Conservation (phyloP, 2,797 vertebrate species). For the Eurystomus glaucurus region DNA sequence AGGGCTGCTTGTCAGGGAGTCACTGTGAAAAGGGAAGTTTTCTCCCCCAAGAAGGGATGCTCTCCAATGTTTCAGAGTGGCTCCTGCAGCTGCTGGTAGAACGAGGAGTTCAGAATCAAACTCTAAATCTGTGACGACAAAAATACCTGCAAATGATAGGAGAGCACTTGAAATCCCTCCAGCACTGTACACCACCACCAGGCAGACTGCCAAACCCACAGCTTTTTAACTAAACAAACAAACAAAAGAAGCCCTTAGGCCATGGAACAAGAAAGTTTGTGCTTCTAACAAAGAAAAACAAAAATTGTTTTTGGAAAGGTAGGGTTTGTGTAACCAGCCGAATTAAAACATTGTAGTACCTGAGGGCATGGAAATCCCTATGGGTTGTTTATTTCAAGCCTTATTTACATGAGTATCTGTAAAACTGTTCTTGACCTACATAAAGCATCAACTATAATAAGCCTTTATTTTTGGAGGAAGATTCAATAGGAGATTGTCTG, state of each 20-base stretch:
- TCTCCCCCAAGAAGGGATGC: fast-evolving
- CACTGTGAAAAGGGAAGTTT: background rate
- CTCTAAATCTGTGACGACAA: background rate
- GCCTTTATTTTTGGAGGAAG: slow-evolving; percentile 31
- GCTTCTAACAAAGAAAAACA: slow-evolving; percentile 38
- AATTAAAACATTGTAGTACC: slow-evolving; percentile 42
- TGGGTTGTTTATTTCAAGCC: slow-evolving; percentile 30
- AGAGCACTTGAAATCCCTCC: slow-evolving; percentile 17
- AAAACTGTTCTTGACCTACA: slow-evolving; percentile 53
- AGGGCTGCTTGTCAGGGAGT: background rate
- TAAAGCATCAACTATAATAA: slow-evolving; percentile 28
- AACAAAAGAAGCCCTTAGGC: slow-evolving; percentile 59
- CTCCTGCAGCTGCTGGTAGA: background rate
- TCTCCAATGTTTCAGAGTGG: background rate
- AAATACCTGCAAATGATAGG: background rate
- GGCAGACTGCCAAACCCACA: slow-evolving; percentile 61
- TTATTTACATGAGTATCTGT: slow-evolving; percentile 65
- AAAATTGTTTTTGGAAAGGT: slow-evolving; percentile 41
- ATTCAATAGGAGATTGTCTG: slow-evolving; percentile 40
- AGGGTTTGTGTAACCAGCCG: slow-evolving; percentile 29
- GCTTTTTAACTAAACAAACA: slow-evolving; percentile 70
- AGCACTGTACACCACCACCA: background rate
- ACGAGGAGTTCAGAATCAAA: background rate
- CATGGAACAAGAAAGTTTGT: slow-evolving; percentile 50
- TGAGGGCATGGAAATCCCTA: slow-evolving; percentile 26